Evolutionary conservation across 2,113 vertebrate species (phyloP).

Genomic region (Gopherus evgoodei): DNA sequence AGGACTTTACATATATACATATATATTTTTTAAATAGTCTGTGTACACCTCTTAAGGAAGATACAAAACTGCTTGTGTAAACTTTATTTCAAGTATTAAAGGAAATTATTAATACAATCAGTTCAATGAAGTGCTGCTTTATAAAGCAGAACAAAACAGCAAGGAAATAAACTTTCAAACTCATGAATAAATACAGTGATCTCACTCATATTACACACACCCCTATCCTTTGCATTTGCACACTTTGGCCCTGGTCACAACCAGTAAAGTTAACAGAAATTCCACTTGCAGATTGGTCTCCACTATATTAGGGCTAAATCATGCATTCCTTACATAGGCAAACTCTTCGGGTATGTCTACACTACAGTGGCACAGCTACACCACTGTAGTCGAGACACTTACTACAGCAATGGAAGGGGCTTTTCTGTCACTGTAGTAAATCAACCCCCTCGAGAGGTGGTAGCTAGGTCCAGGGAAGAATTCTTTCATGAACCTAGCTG

Average conservation of each 20-base stretch:
- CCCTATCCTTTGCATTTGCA: neutral
- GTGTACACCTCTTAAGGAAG: neutral
- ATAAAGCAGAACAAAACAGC: neutral
- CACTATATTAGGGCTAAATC: neutral
- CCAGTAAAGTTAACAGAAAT: neutral
- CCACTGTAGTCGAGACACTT: neutral
- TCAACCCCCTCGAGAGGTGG: neutral
- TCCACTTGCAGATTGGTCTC: neutral
- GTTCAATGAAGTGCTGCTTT: neutral
- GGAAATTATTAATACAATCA: slow-evolving; percentile 4
- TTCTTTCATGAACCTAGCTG: neutral
- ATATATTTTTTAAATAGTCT: neutral
- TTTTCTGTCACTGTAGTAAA: neutral
- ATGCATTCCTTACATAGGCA: neutral
- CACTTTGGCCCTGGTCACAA: neutral
- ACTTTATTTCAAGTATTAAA: slow-evolving; percentile 34
- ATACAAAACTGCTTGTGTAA: neutral
- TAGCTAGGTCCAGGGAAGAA: neutral
- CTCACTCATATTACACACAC: neutral
- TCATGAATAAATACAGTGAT: neutral
- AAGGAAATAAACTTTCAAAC: slow-evolving; percentile 25
- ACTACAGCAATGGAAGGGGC: neutral
- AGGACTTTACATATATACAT: neutral
- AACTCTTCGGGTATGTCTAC: neutral
- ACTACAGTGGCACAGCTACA: neutral